phyloP scores from a whole-genome alignment of 2,888 invertebrate species.

The Trissolcus brochymenae region DNA sequence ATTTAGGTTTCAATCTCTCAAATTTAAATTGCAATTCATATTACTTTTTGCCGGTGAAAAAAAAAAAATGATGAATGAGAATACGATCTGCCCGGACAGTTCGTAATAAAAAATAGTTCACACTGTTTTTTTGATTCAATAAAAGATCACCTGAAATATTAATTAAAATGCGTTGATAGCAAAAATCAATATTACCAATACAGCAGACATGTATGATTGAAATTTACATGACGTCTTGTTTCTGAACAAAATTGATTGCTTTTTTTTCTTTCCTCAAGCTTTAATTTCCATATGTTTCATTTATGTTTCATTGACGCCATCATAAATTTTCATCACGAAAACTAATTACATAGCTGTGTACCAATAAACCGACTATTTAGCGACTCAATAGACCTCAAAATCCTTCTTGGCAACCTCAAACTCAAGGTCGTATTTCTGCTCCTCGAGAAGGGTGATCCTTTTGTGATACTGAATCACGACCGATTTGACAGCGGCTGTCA shows the following conservation, averaged over 20 bases:
- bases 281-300: no score
- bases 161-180: constrained; percentile 38
- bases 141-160: constrained; percentile 30
- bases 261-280: no score
- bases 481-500: constrained; percentile 82
- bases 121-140: constrained; percentile 3
- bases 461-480: constrained; percentile 88
- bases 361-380: constrained; percentile 44
- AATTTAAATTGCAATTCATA: no score
- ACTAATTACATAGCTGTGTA: constrained; percentile 45
- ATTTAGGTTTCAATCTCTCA: no score
- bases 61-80: no score
- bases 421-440: constrained; percentile 98
- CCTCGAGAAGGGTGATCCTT: constrained; percentile 89
- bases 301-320: no score
- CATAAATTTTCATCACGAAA: constrained; percentile 4
- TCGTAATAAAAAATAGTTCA: constrained; percentile 1
- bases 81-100: no score
- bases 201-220: constrained; percentile 27
- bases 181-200: constrained; percentile 22
- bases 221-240: constrained; percentile 15
- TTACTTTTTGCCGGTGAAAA: no score
- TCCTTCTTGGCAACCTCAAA: constrained; percentile 96
- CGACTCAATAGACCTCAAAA: constrained; percentile 84
- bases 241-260: no score